Evolutionary conservation across 1,140 invertebrate genomes (phyloP), one percentile per base, ranked within the genome.

Genomic region (Diabrotica undecimpunctata): DNA sequence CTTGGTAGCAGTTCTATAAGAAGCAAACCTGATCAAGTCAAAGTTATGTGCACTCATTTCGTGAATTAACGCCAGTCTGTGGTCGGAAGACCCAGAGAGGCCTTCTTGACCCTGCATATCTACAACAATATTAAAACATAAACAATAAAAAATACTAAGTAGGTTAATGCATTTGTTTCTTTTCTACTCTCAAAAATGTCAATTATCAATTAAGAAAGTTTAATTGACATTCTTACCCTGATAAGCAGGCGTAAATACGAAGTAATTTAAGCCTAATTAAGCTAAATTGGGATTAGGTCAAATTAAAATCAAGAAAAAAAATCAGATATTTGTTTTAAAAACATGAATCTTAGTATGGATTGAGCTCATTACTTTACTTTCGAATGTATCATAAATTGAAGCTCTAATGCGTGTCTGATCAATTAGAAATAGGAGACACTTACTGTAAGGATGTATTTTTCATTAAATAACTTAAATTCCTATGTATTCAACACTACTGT

Each of bases 1-100:
- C 82, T 99, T 99, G 73, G 93, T 97, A 0, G 97, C 96, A 38
- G 96, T 98, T 66, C 97, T 85, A 79, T 99, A 99, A 6, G 95
- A 97, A 57, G 96, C 93, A 81, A 98, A 98, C 72, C 96, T 85
- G 70, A 99, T 98, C 55, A 92, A 88, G 80, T 98, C 95, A 79
- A 94, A 97, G 80, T 97, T 95, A 79, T 97, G 94, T 65, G 91
- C 86, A 66, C 93, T 85, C 87, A 93, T 88, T 79, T 93, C 91
- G 79, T 93, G 90, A 59, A 92, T 74, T 37, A 93, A 82, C 70
- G 88, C 87, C 50, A 90, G 83, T 46, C 89, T 83, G 65, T 86
- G 86, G 77, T 88, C 87, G 8, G 80, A 74, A 9, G 81, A 75
- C 10, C 79, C 72, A 38, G 76, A 72, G 52, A 75, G 60, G 52